These are phyloP conservation scores for Harmothoe impar DNA, from an alignment of 2,888 invertebrate species.

Conservation along the genomic window DNA sequence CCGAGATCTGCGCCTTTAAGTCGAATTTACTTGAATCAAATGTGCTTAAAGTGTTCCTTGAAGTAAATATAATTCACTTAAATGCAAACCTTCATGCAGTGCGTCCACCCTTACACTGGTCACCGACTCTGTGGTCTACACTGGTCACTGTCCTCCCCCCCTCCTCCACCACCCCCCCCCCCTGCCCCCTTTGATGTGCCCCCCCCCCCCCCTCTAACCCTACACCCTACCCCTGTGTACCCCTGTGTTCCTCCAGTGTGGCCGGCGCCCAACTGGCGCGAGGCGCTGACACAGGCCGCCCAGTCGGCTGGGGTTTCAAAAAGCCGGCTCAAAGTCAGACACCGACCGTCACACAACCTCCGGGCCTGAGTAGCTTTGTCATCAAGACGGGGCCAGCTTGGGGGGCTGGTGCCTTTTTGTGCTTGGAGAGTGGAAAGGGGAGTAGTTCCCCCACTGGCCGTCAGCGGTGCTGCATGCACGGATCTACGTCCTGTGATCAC, in stretches of 20 bases:
- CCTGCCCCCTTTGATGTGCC: neutral
- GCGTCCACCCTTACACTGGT: too few relatives aligned
- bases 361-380: constrained; percentile 46
- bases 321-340: constrained; percentile 51
- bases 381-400: constrained; percentile 16
- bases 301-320: constrained; percentile 5
- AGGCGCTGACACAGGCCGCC: neutral
- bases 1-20: too few relatives aligned
- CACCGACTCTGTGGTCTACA: neutral
- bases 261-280: constrained; percentile 41
- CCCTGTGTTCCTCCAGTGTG: too few relatives aligned
- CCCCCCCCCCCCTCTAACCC: neutral
- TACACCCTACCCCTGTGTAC: neutral
- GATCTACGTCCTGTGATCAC: constrained; percentile 3
- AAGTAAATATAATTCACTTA: too few relatives aligned
- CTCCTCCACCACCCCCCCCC: neutral
- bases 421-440: neutral
- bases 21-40: too few relatives aligned
- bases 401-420: neutral
- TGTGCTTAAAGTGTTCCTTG: too few relatives aligned
- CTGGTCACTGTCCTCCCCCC: neutral
- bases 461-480: neutral
- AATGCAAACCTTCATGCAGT: too few relatives aligned
- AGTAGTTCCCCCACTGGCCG: neutral
- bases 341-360: constrained; percentile 4